A percentile compares a stretch with the other conserved stretches of the same genome.
Conservation (phyloP, 1,140 invertebrate species). For the Cydia fagiglandana region DNA sequence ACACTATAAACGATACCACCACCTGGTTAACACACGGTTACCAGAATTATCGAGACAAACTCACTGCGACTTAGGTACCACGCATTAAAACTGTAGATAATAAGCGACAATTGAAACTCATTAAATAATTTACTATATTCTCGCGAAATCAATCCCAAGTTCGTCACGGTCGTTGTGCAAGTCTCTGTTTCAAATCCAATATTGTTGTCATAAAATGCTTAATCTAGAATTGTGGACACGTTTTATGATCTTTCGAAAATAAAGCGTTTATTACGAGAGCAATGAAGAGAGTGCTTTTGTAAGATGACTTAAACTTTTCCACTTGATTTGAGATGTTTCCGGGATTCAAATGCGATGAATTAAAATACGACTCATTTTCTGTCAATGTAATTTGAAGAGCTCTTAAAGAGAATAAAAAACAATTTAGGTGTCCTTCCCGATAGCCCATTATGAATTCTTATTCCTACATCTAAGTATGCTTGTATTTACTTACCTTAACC, state of each 20-base stretch:
- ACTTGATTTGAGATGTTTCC: constrained; percentile 27
- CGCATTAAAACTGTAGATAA: no score
- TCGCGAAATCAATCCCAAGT: no score
- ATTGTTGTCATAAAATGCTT: not conserved
- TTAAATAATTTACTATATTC: no score
- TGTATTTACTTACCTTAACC: no score
- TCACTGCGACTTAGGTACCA: no score
- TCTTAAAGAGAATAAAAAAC: not conserved
- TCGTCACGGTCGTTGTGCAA: no score
- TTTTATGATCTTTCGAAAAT: constrained; percentile 10
- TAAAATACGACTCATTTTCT: not conserved
- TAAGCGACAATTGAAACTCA: no score
- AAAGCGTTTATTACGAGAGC: constrained; percentile 17
- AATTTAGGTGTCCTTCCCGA: not conserved
- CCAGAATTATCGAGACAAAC: no score
- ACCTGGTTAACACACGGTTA: no score
- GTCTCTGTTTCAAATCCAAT: not conserved
- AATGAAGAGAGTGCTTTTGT: constrained; percentile 4
- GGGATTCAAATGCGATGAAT: constrained; percentile 1
- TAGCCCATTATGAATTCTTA: not conserved
- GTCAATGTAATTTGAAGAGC: not conserved
- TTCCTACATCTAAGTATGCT: no score
- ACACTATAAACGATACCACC: no score
- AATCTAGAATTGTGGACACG: not conserved
- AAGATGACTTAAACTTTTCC: constrained; percentile 10